Base-by-base conservation (phyloP, 2,113 vertebrate species). In the Thamnaconus septentrionalis region DNA sequence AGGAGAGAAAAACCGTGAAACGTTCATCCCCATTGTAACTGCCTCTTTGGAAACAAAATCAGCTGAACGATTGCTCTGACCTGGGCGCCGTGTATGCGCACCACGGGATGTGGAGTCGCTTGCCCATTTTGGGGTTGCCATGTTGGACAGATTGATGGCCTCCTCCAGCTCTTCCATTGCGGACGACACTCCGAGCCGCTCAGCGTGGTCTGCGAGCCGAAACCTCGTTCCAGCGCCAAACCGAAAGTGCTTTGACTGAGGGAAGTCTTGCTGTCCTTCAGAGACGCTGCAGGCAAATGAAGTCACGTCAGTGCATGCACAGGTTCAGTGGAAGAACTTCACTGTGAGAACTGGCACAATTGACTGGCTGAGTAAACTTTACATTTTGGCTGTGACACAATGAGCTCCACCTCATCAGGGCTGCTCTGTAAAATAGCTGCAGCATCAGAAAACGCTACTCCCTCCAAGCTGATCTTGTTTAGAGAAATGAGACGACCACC, bases 351-450 rank as follows among this genome's bases (percentile, higher is more conserved):
- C 43, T 53, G 12, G 18, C 18, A n/a, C 18, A 61, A 55, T 50
- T 18, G 18, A 50, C 7, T n/a, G 9, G 10, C n/a, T 50, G 5
- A 50, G n/a, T 11, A 50, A 5, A 49, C 71, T 73, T 81, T 69
- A 97, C 95, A 89, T 93, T 94, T 95, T n/a, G 93, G 90, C 82
- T 98, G 96, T 56, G 94, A 96, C 68, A 98, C 92, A 51, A 95
- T 95, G 55, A 98, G 92, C 69, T 95, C 92, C 86, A 96, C 92
- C 75, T 93, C 92, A 2, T 97, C 91, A 0, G 93, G 91, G 83
- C 93, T 94, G 87, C 87, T 94, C 86, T 98, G 95, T 65, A 97
- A 89, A 83, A 98, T 95, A 81, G 91, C 91, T 56, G 94, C 93
- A 9, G 94, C 95, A n/a, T 92, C 92, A 56, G 89, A 94, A 76